These are phyloP conservation scores for Zhuqinia jingwanae DNA, from an alignment of 2,888 invertebrate species.

Conservation along the genomic window DNA sequence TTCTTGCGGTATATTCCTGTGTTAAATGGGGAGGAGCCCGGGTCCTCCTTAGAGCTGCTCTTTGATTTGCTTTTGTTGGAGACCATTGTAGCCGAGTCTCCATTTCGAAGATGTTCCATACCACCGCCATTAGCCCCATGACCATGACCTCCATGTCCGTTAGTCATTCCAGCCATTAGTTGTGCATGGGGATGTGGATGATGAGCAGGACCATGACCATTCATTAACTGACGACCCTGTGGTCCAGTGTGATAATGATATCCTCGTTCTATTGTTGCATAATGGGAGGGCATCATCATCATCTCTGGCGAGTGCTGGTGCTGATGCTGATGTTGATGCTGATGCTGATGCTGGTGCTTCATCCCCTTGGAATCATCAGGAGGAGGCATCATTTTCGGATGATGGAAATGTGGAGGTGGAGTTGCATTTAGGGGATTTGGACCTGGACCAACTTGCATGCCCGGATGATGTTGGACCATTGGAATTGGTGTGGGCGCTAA, in stretches of 20 bases:
- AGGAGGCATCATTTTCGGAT: conserved; percentile 76
- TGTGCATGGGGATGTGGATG: conserved; percentile 14
- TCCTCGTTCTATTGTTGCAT: conserved; percentile 79
- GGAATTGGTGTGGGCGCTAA: conserved; percentile 78
- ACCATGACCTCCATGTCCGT: conserved; percentile 46
- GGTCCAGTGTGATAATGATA: conserved; percentile 78
- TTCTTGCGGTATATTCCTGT: conserved; percentile 95
- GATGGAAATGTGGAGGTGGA: conserved; percentile 79
- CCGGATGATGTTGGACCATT: conserved; percentile 76
- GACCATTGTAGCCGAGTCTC: conserved; percentile 78
- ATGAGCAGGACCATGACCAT: conserved; percentile 51
- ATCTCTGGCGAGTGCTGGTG: conserved; percentile 74
- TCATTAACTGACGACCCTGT: conserved; percentile 59
- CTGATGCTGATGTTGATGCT: no score
- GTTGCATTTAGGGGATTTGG: conserved; percentile 77
- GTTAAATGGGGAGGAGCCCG: conserved; percentile 85
- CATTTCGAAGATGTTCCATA: conserved; percentile 73
- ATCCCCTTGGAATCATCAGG: conserved; percentile 67
- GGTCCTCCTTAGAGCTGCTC: conserved; percentile 76
- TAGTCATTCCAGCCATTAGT: conserved; percentile 56
- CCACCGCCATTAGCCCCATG: conserved; percentile 42
- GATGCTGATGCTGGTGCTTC: no score
- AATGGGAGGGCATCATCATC: conserved; percentile 78
- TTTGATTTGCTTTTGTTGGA: conserved; percentile 79
- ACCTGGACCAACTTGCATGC: conserved; percentile 75